Conservation (phyloP, 2,888 invertebrate genomes). For the Notodonta ziczac region DNA sequence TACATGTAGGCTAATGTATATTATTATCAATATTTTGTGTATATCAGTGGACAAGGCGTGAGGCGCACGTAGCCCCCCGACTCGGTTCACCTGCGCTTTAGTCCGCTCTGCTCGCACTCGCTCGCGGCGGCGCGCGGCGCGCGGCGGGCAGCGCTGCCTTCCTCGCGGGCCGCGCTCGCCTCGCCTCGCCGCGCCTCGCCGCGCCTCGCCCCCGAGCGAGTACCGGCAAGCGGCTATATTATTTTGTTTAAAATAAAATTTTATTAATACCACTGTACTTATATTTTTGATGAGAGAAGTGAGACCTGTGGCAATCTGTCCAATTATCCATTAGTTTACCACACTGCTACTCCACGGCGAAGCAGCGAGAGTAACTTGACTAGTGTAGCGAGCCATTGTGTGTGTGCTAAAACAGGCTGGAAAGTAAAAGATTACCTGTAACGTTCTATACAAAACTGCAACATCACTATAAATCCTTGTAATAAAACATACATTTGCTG, state of each 20-base stretch:
- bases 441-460: too few relatives aligned
- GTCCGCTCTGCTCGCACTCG: slow-evolving; percentile 27
- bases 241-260: slow-evolving; percentile 81
- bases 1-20: slow-evolving; percentile 68
- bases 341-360: too few relatives aligned
- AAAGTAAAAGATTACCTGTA: too few relatives aligned
- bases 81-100: slow-evolving; percentile 40
- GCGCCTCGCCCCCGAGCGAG: slow-evolving; percentile 47
- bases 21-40: slow-evolving; percentile 75
- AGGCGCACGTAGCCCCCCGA: slow-evolving; percentile 60
- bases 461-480: too few relatives aligned
- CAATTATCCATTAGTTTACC: too few relatives aligned
- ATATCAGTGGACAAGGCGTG: slow-evolving; percentile 65
- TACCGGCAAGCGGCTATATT: slow-evolving; percentile 70
- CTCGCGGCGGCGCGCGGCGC: slow-evolving; percentile 11
- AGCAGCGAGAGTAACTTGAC: too few relatives aligned
- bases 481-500: too few relatives aligned
- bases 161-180: slow-evolving; percentile 43
- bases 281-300: slow-evolving; percentile 25
- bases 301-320: neutral
- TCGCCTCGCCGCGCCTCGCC: slow-evolving; percentile 42
- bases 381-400: too few relatives aligned
- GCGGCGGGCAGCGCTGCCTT: slow-evolving; percentile 18
- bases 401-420: too few relatives aligned
- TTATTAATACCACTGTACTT: slow-evolving; percentile 60